Evolutionary conservation across 2,888 invertebrate species (phyloP).

Genomic region (Ernsta delagoae): DNA sequence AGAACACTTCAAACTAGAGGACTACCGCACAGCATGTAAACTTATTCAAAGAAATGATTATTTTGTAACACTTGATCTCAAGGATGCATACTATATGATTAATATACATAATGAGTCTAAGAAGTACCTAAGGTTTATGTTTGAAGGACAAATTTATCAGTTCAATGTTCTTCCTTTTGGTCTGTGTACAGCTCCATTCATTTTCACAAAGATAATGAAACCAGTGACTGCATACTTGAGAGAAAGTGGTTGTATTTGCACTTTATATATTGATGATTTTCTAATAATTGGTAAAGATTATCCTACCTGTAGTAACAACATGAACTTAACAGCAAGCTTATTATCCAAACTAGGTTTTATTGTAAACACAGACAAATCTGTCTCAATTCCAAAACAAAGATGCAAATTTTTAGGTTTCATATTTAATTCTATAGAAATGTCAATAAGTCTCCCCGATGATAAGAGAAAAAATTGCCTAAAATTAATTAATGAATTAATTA

Average conservation of each 20-base stretch:
- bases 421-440: constrained; percentile 1
- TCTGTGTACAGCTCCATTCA: background rate
- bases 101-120: constrained; percentile 2
- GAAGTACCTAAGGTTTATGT: background rate
- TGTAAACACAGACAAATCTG: background rate
- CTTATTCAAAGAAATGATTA: background rate
- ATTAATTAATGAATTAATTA: background rate
- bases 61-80: constrained; percentile 3
- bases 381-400: background rate
- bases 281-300: background rate
- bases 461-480: constrained; percentile 3
- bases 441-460: background rate
- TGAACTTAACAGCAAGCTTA: background rate
- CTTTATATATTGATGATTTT: constrained; percentile 3
- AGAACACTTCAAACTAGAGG: constrained; percentile 6
- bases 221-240: background rate
- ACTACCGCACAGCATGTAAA: constrained; percentile 9
- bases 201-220: constrained; percentile 5
- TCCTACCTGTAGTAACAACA: background rate
- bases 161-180: constrained; percentile 3
- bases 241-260: background rate
- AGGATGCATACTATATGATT: constrained; percentile 7
- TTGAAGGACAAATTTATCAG: background rate
- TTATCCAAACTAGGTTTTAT: constrained; percentile 1
- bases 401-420: constrained; percentile 4